Base-by-base conservation (phyloP, 2,888 invertebrate species). In the Drosophila diplacantha region DNA sequence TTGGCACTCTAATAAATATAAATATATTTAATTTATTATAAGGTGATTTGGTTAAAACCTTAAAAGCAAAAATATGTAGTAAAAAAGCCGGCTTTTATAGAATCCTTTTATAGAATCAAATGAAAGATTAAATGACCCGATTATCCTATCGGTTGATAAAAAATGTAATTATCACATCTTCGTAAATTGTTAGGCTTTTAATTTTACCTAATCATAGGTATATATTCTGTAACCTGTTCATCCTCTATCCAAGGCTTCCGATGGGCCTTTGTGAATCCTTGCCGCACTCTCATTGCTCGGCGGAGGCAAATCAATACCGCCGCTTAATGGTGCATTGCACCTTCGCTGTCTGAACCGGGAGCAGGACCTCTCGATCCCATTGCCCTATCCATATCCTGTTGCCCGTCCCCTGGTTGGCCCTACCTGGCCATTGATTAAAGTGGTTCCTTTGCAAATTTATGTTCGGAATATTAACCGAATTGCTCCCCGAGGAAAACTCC, bases 401-500 rank as follows among this genome's bases (percentile, higher is more conserved):
- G 14, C 29, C 9, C n/a, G 20, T 31, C 20, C 57, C 46, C 24
- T 20, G 32, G 20, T 65, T 58, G 46, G 64, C 43, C 59, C 64
- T 47, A 47, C 63, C 69, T 78, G 79, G 75, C 79, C 78, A 78
- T 83, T 78, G 78, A 78, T 78, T 78, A 78, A 78, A 78, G 78
- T 78, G 83, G 73, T 83, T 75, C 71, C 69, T 61, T 78, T 78
- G 79, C 83, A 78, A 78, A 78, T 78, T 78, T 78, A 78, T 78
- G 78, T 83, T 73, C 71, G 67, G 83, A 83, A 83, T 78, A 78
- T 78, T 78, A 78, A 78, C 78, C 71, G 81, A 78, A 78, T 78
- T 75, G 78, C 78, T 78, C 78, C 83, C 78, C 71, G 71, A 78
- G 83, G 83, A 78, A 66, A 79, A 81, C 81, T 75, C 73, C 68